A percentile compares a stretch with the other conserved stretches of the same genome.
These are phyloP conservation scores for Biston stratarius DNA, from an alignment of 2,888 invertebrate genomes.

Conservation along the genomic window DNA sequence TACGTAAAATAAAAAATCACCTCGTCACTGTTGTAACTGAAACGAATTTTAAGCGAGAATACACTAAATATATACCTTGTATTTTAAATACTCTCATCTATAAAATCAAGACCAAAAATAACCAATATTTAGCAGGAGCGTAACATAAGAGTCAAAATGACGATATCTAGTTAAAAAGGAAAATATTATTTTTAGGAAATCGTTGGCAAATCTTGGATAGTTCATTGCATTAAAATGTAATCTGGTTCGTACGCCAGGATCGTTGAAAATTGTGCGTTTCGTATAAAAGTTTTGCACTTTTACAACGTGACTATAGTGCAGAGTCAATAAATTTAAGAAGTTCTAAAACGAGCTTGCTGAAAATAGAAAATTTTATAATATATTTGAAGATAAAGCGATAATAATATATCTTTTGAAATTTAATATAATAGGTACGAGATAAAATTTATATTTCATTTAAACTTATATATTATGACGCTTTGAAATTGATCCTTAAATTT, in stretches of 20 bases:
- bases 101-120: no score
- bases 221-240: constrained; percentile 48
- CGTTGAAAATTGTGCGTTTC: constrained; percentile 68
- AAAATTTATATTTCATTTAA: constrained; percentile 62
- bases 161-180: no score
- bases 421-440: constrained; percentile 72
- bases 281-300: constrained; percentile 72
- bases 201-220: neutral
- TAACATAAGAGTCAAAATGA: no score
- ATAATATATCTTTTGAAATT: constrained; percentile 73
- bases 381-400: constrained; percentile 74
- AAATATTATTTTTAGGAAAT: neutral
- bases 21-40: no score
- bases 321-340: constrained; percentile 71
- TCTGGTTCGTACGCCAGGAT: constrained; percentile 58
- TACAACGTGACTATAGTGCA: constrained; percentile 62
- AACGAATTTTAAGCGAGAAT: no score
- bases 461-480: constrained; percentile 32
- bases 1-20: no score
- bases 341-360: constrained; percentile 65
- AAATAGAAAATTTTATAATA: constrained; percentile 70
- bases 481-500: constrained; percentile 6
- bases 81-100: no score
- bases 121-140: no score
- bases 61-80: no score